These are phyloP conservation scores for Anolis sagrei DNA, from an alignment of 2,113 vertebrate genomes.

Conservation along the genomic window DNA sequence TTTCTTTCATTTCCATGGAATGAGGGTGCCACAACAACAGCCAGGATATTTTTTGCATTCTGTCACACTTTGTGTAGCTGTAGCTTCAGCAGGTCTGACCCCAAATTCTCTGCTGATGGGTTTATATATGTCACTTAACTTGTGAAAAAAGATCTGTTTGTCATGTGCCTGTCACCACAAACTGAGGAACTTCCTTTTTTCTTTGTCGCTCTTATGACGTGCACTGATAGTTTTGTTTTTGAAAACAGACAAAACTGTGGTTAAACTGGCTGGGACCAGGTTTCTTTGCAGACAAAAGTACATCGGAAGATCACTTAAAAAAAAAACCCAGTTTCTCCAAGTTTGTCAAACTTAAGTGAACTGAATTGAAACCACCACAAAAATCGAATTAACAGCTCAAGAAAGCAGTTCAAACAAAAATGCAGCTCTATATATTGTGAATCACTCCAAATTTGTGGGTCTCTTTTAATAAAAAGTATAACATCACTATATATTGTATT, in stretches of 20 bases:
- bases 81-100: constrained; percentile 54
- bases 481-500: too few relatives aligned
- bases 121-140: constrained; percentile 77
- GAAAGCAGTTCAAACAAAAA: too few relatives aligned
- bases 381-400: too few relatives aligned
- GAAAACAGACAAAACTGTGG: constrained; percentile 68
- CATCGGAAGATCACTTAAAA: constrained; percentile 2
- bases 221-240: constrained; percentile 29
- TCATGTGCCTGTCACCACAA: constrained; percentile 72
- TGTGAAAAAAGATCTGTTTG: constrained; percentile 70
- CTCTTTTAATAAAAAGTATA: too few relatives aligned
- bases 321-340: not conserved
- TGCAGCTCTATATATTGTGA: too few relatives aligned
- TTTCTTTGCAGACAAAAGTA: constrained; percentile 57
- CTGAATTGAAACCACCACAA: too few relatives aligned
- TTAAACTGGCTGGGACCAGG: constrained; percentile 66
- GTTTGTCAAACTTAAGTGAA: not conserved
- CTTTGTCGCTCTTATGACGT: constrained; percentile 69
- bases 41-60: constrained; percentile 73
- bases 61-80: not conserved
- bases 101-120: constrained; percentile 14
- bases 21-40: constrained; percentile 69
- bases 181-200: constrained; percentile 75
- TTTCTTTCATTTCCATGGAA: constrained; percentile 70
- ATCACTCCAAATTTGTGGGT: too few relatives aligned